phyloP scores from a whole-genome alignment of 2,888 invertebrate species.

The Disparrhopalites patrizii region DNA sequence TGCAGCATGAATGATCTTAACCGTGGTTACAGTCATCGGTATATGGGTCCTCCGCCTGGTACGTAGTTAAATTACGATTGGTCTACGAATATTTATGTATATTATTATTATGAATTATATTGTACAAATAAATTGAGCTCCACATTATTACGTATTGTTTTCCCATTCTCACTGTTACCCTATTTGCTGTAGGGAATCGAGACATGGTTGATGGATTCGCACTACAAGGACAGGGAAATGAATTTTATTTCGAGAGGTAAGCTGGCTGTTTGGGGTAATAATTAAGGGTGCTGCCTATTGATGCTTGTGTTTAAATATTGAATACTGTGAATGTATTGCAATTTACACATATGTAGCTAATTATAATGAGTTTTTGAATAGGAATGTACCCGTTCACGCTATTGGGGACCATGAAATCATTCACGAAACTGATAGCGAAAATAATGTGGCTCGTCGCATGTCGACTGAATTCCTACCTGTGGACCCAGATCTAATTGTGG shows the following conservation, averaged over 20 bases:
- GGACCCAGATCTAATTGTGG: neutral
- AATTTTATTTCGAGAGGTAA: slow-evolving; percentile 16
- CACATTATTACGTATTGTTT: no score
- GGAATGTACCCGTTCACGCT: slow-evolving; percentile 15
- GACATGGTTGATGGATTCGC: slow-evolving; percentile 8
- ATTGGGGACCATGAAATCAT: slow-evolving; percentile 10
- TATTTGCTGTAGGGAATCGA: neutral
- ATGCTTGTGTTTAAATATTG: no score
- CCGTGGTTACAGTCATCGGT: neutral
- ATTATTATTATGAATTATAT: no score
- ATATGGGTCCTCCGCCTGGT: neutral
- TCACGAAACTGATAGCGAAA: neutral
- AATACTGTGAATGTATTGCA: neutral
- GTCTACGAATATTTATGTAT: no score
- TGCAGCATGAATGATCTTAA: slow-evolving; percentile 24
- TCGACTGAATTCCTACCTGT: slow-evolving; percentile 4
- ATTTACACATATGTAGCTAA: neutral
- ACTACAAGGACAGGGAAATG: neutral
- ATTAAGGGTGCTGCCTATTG: no score
- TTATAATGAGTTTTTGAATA: neutral
- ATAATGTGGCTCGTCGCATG: neutral
- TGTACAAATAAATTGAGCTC: no score
- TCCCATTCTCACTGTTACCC: no score
- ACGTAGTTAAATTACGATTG: neutral
- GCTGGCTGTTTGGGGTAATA: no score